Percentiles rank a stretch among this genome's conserved stretches.
Evolutionary conservation across 2,888 invertebrate species (phyloP).

Genomic region (Tipula vernalis): DNA sequence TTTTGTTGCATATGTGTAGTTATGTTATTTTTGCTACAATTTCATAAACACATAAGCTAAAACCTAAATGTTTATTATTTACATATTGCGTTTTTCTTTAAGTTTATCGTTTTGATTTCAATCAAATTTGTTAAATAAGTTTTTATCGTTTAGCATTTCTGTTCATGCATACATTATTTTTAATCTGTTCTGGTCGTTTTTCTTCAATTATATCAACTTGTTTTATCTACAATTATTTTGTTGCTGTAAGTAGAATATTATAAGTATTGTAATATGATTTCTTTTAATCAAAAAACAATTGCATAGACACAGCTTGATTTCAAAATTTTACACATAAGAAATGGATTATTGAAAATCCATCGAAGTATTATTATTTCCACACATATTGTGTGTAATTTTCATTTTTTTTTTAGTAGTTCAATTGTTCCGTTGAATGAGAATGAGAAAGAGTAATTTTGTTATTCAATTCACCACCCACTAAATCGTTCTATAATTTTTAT

Average conservation of each 20-base stretch:
- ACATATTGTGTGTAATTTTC: background rate
- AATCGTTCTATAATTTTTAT: background rate
- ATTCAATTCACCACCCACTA: background rate
- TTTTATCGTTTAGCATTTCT: background rate
- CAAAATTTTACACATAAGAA: background rate
- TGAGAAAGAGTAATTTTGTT: background rate
- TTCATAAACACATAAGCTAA: background rate
- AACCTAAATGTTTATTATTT: background rate
- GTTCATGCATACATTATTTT: background rate
- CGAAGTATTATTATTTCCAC: background rate
- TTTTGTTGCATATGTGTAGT: background rate
- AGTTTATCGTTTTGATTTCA: background rate
- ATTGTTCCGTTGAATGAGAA: background rate
- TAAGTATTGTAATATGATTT: background rate
- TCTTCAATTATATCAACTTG: too few relatives aligned
- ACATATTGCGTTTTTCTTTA: background rate
- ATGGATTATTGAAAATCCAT: background rate
- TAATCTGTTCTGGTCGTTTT: background rate
- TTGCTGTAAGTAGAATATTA: background rate
- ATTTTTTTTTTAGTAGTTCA: background rate
- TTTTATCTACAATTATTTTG: background rate
- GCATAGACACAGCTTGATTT: background rate
- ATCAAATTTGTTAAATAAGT: background rate
- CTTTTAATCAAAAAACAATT: background rate
- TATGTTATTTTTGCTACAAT: background rate